Percentiles rank a stretch among this genome's conserved stretches.
Evolutionary conservation across 2,888 invertebrate genomes (phyloP).

Genomic region (Chloromyia formosa): DNA sequence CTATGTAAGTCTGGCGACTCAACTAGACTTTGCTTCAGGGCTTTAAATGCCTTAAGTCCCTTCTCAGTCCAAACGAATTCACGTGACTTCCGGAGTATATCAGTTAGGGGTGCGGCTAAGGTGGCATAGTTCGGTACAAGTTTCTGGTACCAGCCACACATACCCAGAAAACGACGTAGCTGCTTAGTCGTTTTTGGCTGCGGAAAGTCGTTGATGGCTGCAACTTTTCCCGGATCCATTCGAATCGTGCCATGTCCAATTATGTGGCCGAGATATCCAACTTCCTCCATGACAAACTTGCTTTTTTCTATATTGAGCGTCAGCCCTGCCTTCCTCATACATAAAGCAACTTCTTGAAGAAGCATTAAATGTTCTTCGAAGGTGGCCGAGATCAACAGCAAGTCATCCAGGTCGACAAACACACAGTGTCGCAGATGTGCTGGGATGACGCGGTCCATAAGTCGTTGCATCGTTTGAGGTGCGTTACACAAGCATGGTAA

Average conservation of each 20-base stretch:
- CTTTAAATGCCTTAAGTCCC: slow-evolving; percentile 24
- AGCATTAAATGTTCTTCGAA: not conserved
- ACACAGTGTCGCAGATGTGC: not conserved
- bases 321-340: not conserved
- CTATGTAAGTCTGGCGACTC: slow-evolving; percentile 44
- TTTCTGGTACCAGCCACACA: slow-evolving; percentile 80
- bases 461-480: slow-evolving; percentile 21
- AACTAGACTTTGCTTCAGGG: slow-evolving; percentile 29
- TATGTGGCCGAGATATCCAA: slow-evolving; percentile 44
- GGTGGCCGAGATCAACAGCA: not conserved
- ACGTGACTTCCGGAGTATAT: not conserved
- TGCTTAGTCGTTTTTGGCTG: slow-evolving; percentile 41
- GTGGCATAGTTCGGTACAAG: slow-evolving; percentile 42
- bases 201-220: slow-evolving; percentile 24
- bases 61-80: not conserved
- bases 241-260: slow-evolving; percentile 45
- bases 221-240: slow-evolving; percentile 19
- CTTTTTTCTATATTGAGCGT: slow-evolving; percentile 34
- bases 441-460: slow-evolving; percentile 29
- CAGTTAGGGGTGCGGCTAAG: not conserved
- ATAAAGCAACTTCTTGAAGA: not conserved
- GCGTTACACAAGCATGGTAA: slow-evolving; percentile 33
- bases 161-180: slow-evolving; percentile 65
- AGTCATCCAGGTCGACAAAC: not conserved
- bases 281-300: slow-evolving; percentile 17